phyloP scores from a whole-genome alignment of 2,797 vertebrate genomes.

The Mormyrops boulengeri region DNA sequence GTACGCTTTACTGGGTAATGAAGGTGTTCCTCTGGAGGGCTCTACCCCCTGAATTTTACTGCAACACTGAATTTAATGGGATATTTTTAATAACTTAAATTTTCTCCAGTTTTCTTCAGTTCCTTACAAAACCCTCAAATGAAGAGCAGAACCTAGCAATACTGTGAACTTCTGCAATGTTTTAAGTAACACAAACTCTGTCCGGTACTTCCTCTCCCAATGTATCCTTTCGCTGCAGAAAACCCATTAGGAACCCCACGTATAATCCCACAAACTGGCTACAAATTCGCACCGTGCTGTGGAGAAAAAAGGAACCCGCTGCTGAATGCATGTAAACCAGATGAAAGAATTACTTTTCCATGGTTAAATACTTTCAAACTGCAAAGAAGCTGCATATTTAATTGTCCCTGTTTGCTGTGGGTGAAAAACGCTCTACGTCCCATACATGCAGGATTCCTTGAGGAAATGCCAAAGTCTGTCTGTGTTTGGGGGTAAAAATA shows the following conservation, averaged over 20 bases:
- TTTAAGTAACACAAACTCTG: slow-evolving; percentile 36
- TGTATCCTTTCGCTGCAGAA: slow-evolving; percentile 43
- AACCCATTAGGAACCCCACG: slow-evolving; percentile 62
- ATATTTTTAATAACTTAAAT: background rate
- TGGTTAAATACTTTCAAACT: slow-evolving; percentile 4
- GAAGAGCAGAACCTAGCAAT: background rate
- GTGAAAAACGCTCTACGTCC: background rate
- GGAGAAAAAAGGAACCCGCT: slow-evolving; percentile 21
- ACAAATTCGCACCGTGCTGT: slow-evolving; percentile 42
- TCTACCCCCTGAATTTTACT: background rate
- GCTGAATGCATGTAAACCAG: slow-evolving; percentile 21
- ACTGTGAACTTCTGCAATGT: slow-evolving; percentile 32
- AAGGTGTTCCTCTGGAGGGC: background rate
- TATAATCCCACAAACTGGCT: slow-evolving; percentile 61
- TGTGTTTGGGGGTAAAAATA: background rate
- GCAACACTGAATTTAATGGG: background rate
- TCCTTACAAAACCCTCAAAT: background rate
- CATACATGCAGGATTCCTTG: background rate
- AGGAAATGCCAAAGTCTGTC: background rate
- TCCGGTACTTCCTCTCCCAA: slow-evolving; percentile 40
- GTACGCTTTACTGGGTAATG: background rate
- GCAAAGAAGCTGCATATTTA: slow-evolving; percentile 17
- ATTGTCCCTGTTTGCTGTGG: background rate
- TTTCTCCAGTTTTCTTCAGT: background rate
- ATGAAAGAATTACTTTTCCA: slow-evolving; percentile 18